Percentiles rank a stretch among this genome's conserved stretches.
Conservation (phyloP, 2,797 vertebrate genomes). For the Sebastolobus altivelis region DNA sequence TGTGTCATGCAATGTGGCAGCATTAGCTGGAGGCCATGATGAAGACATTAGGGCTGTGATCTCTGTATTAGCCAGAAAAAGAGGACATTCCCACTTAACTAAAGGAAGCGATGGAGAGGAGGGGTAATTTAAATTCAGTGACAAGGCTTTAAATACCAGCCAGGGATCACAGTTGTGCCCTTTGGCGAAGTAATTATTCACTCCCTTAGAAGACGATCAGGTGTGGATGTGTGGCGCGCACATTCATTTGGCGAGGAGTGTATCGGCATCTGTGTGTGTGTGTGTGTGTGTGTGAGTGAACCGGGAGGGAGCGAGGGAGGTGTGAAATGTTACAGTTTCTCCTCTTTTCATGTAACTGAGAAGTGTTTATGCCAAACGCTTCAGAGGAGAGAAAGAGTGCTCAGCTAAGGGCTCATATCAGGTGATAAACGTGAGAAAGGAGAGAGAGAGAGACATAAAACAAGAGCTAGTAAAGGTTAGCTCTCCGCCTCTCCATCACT, state of each 20-base stretch:
- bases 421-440: slow-evolving; percentile 42
- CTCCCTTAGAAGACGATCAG: slow-evolving; percentile 76
- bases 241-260: slow-evolving; percentile 30
- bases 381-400: slow-evolving; percentile 51
- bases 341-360: slow-evolving; percentile 70
- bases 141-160: slow-evolving; percentile 86
- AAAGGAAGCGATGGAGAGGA: slow-evolving; percentile 69
- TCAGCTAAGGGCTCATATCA: slow-evolving; percentile 46
- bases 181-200: slow-evolving; percentile 87
- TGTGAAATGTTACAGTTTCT: slow-evolving; percentile 78
- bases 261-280: slow-evolving; percentile 37
- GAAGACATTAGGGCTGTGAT: slow-evolving; percentile 70
- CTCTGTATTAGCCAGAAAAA: slow-evolving; percentile 74
- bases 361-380: slow-evolving; percentile 73
- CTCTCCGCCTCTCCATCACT: slow-evolving; percentile 65
- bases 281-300: slow-evolving; percentile 48
- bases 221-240: slow-evolving; percentile 53
- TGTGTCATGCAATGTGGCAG: slow-evolving; percentile 39
- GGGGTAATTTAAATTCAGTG: slow-evolving; percentile 84
- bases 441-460: slow-evolving; percentile 58
- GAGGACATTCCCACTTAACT: slow-evolving; percentile 81
- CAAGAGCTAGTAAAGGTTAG: slow-evolving; percentile 74
- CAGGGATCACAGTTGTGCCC: slow-evolving; percentile 83
- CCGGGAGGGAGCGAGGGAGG: slow-evolving; percentile 49
- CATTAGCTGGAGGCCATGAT: slow-evolving; percentile 48